These are phyloP conservation scores for Notolabrus celidotus DNA, from an alignment of 2,797 vertebrate genomes.

Conservation along the genomic window DNA sequence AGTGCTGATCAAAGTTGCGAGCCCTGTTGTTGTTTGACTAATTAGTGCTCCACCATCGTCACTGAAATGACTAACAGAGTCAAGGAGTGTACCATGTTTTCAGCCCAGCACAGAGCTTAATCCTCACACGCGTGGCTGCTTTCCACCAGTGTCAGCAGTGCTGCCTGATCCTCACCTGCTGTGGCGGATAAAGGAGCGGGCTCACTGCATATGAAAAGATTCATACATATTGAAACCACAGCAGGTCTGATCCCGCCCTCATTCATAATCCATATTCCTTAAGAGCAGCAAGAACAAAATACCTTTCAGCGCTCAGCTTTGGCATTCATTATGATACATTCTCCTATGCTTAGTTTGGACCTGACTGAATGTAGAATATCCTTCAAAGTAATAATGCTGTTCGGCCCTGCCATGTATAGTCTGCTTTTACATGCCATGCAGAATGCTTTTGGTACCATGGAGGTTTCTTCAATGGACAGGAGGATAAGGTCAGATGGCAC, in stretches of 20 bases:
- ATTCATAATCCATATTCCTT: constrained; percentile 84
- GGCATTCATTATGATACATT: constrained; percentile 76
- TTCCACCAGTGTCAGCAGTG: constrained; percentile 54
- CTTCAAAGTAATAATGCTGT: constrained; percentile 42
- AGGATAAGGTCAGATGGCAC: constrained; percentile 43
- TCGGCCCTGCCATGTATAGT: constrained; percentile 37
- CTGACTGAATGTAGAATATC: constrained; percentile 23
- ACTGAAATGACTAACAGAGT: not conserved
- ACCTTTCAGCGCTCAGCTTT: constrained; percentile 72
- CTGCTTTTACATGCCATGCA: constrained; percentile 46
- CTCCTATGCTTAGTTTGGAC: constrained; percentile 59
- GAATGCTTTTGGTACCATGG: constrained; percentile 28
- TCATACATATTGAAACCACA: constrained; percentile 85
- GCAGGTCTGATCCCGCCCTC: constrained; percentile 75
- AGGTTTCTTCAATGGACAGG: constrained; percentile 37
- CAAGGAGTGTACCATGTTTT: not conserved
- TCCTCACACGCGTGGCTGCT: constrained; percentile 10
- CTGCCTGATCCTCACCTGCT: constrained; percentile 71
- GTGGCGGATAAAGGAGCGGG: constrained; percentile 69
- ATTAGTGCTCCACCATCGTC: not conserved
- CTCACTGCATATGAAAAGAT: constrained; percentile 75
- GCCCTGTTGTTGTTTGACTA: not conserved
- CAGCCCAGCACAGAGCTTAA: constrained; percentile 13
- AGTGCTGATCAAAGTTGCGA: not conserved
- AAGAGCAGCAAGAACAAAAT: constrained; percentile 78